Conservation (phyloP, 2,797 vertebrate genomes). For the Manis crassicaudata region DNA sequence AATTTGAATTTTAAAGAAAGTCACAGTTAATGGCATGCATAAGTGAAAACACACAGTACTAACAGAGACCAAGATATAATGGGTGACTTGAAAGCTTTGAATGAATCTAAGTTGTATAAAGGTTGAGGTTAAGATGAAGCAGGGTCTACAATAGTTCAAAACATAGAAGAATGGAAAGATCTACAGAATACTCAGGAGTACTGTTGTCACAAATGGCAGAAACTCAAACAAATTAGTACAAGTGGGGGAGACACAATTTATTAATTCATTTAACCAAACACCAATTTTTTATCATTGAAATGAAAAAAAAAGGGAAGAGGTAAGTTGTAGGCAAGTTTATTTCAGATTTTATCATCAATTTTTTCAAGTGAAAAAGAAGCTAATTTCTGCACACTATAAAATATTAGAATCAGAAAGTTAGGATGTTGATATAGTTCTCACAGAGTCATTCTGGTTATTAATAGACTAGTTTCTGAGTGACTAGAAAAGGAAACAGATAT, state of each 20-base stretch:
- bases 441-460: not conserved
- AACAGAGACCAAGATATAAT: not conserved
- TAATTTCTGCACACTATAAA: not conserved
- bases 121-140: not conserved
- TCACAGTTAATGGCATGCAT: not conserved
- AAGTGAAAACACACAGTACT: not conserved
- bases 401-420: not conserved
- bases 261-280: not conserved
- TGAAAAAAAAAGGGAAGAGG: not conserved
- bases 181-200: not conserved
- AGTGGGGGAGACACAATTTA: not conserved
- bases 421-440: not conserved
- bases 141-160: not conserved
- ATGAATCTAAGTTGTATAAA: not conserved
- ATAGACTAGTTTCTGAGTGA: not conserved
- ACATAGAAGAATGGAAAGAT: not conserved
- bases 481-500: not conserved
- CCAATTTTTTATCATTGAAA: not conserved
- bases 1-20: not conserved
- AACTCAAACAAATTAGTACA: not conserved
- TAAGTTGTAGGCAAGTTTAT: not conserved
- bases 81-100: not conserved
- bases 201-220: not conserved
- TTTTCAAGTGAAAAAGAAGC: not conserved
- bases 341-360: not conserved